Evolutionary conservation across 2,113 vertebrate genomes (phyloP).

Genomic region (Corythornis madagascariensis): DNA sequence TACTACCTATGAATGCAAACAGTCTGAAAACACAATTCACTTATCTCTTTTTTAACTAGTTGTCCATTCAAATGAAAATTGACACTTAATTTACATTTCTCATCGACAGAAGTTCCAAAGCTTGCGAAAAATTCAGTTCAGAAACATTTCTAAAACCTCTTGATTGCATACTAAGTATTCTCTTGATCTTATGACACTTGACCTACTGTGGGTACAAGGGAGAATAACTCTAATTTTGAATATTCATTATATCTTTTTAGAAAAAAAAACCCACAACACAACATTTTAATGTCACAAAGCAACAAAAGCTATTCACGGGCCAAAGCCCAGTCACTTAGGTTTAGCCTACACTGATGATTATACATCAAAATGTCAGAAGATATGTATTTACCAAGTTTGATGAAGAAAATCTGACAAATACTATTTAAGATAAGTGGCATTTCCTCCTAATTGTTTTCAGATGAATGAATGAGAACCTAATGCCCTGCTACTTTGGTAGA

Average conservation of each 20-base stretch:
- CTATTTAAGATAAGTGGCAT: slow-evolving; percentile 81
- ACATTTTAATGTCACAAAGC: slow-evolving; percentile 78
- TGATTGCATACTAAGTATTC: slow-evolving; percentile 65
- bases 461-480: slow-evolving; percentile 79
- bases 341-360: slow-evolving; percentile 79
- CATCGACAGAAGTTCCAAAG: background rate
- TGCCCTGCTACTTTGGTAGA: slow-evolving; percentile 73
- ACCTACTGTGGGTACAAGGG: slow-evolving; percentile 58
- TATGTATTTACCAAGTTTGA: slow-evolving; percentile 84
- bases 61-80: slow-evolving; percentile 17
- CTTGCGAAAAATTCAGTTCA: slow-evolving; percentile 11
- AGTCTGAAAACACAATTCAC: slow-evolving; percentile 13
- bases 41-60: background rate
- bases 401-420: slow-evolving; percentile 84
- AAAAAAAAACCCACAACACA: slow-evolving; percentile 11
- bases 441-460: slow-evolving; percentile 82
- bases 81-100: slow-evolving; percentile 17
- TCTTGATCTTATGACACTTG: slow-evolving; percentile 67
- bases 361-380: slow-evolving; percentile 83
- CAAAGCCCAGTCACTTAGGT: slow-evolving; percentile 80
- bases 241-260: slow-evolving; percentile 75
- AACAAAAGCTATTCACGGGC: slow-evolving; percentile 80
- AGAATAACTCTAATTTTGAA: slow-evolving; percentile 77
- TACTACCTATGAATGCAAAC: background rate
- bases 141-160: slow-evolving; percentile 59